A percentile compares a stretch with the other conserved stretches of the same genome.
Evolutionary conservation across 2,797 vertebrate genomes (phyloP).

Genomic region (Meriones psammophilus): DNA sequence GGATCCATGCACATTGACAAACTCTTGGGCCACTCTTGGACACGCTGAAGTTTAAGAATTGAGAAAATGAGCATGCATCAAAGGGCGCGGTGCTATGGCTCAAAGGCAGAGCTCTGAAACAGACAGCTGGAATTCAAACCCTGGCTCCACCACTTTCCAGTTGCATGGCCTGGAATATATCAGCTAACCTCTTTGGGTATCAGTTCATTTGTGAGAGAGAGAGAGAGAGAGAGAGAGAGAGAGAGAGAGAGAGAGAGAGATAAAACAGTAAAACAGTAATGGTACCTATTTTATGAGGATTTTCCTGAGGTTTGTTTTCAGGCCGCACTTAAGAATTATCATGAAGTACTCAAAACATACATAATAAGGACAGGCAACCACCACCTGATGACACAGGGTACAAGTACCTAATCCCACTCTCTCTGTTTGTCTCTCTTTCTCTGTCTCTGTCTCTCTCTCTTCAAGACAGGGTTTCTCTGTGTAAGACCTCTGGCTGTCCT

Average conservation of each 20-base stretch:
- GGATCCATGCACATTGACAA: neutral
- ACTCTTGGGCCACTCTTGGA: neutral
- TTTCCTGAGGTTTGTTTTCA: neutral
- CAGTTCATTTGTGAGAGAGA: neutral
- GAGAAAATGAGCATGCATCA: neutral
- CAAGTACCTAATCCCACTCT: neutral
- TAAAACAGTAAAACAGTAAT: neutral
- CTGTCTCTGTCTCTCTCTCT: too few species aligned
- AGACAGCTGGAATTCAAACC: neutral
- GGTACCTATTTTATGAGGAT: neutral
- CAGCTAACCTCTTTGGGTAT: neutral
- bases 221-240: too few species aligned
- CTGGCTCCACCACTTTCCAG: neutral
- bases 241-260: too few species aligned
- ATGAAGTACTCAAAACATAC: slow-evolving; percentile 4
- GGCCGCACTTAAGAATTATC: neutral
- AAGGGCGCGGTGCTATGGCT: rapidly evolving
- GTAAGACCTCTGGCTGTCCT: too few species aligned
- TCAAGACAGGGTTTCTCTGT: too few species aligned
- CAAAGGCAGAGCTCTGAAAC: neutral
- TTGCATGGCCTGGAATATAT: neutral
- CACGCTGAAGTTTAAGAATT: neutral
- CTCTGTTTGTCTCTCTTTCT: too few species aligned
- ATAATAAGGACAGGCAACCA: neutral
- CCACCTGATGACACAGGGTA: neutral